Evolutionary conservation across 2,888 invertebrate species (phyloP).

Genomic region (Lepidocyrtinus sp.): DNA sequence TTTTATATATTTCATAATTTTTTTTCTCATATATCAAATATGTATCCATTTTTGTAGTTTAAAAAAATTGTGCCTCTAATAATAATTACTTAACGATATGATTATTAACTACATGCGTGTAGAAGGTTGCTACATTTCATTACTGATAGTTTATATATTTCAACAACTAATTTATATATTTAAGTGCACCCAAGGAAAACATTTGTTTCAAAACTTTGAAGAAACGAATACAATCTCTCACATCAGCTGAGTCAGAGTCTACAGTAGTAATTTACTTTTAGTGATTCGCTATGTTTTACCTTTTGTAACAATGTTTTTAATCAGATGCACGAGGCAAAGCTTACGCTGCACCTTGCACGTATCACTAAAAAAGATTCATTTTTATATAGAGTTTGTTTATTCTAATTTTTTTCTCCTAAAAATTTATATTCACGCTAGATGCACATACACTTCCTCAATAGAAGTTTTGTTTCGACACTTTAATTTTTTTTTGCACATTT

Average conservation of each 20-base stretch:
- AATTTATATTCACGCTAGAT: slow-evolving; percentile 8
- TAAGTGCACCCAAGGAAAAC: not conserved
- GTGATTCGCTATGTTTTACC: too few relatives aligned
- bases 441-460: slow-evolving; percentile 12
- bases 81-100: too few relatives aligned
- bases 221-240: not conserved
- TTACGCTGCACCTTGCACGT: not conserved
- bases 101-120: too few relatives aligned
- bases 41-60: not conserved
- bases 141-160: too few relatives aligned
- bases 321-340: not conserved
- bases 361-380: not conserved
- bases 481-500: not conserved
- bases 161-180: too few relatives aligned
- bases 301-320: too few relatives aligned
- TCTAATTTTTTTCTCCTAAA: slow-evolving; percentile 16
- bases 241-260: not conserved
- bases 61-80: too few relatives aligned
- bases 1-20: not conserved
- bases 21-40: not conserved
- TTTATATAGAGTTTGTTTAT: slow-evolving; percentile 6
- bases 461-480: slow-evolving; percentile 1
- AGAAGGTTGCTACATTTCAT: not conserved
- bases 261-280: not conserved
- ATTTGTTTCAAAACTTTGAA: not conserved